Conservation (phyloP, 2,888 invertebrate genomes). For the Rosalia funebris region DNA sequence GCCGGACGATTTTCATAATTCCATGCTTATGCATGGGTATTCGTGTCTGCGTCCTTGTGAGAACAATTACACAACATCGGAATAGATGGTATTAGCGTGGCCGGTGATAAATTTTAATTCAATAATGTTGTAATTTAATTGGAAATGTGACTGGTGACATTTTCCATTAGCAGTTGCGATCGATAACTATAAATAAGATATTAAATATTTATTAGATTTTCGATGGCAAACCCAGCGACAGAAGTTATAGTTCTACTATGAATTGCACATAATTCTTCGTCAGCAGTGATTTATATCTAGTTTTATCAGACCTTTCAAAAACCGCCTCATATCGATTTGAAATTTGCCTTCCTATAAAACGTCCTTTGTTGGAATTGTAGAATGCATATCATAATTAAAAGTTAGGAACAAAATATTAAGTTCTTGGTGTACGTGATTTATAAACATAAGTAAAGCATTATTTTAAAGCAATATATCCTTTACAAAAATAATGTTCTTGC, state of each 20-base stretch:
- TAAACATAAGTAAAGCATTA: no score
- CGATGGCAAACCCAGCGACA: not conserved
- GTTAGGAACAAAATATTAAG: no score
- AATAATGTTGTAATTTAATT: not conserved
- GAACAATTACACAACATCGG: not conserved
- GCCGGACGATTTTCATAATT: constrained; percentile 6
- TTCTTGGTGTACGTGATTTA: no score
- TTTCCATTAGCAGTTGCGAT: not conserved
- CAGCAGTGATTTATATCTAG: not conserved
- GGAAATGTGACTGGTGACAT: not conserved
- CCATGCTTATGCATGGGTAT: not conserved
- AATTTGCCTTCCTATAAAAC: not conserved
- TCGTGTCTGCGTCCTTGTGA: not conserved
- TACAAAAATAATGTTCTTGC: no score
- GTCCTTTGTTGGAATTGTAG: not conserved
- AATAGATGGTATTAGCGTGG: not conserved
- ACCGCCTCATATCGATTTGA: not conserved
- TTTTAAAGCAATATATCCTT: no score
- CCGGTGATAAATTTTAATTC: not conserved
- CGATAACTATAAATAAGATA: not conserved
- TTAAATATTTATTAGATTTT: not conserved
- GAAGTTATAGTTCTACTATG: not conserved
- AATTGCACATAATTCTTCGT: not conserved
- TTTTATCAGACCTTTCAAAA: not conserved
- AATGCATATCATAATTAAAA: not conserved